These are phyloP conservation scores for Pteronotus mesoamericanus DNA, from an alignment of 2,797 vertebrate genomes.

Conservation along the genomic window DNA sequence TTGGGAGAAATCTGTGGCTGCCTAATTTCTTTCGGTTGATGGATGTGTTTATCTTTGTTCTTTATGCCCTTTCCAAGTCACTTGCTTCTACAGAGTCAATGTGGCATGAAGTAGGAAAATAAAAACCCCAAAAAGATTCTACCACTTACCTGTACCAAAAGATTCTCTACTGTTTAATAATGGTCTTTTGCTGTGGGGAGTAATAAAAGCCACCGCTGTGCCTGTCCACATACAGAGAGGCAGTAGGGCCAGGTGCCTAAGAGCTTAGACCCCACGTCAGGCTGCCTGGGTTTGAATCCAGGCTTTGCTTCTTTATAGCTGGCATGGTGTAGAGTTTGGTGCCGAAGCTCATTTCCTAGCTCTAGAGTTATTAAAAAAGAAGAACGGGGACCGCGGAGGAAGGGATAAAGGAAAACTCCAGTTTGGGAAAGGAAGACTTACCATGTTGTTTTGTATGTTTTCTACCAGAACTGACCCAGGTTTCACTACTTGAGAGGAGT, in stretches of 20 bases:
- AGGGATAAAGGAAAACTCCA: background rate
- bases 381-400: background rate
- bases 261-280: background rate
- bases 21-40: background rate
- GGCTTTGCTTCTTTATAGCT: background rate
- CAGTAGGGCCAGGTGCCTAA: too few species aligned
- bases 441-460: constrained; percentile 47
- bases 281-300: background rate
- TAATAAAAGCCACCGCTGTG: background rate
- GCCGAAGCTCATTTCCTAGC: background rate
- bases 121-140: background rate
- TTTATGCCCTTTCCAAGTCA: background rate
- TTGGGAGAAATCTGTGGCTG: background rate
- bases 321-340: background rate
- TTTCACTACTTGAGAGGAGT: constrained; percentile 26
- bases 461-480: constrained; percentile 5
- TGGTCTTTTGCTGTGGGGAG: constrained; percentile 45
- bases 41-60: background rate
- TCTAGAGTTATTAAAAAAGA: background rate
- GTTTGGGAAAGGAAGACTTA: background rate
- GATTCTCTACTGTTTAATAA: constrained; percentile 37
- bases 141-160: constrained; percentile 44
- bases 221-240: background rate
- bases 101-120: background rate
- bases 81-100: background rate